Conservation (phyloP, 2,888 invertebrate species). For the Eubasilissa splendida region DNA sequence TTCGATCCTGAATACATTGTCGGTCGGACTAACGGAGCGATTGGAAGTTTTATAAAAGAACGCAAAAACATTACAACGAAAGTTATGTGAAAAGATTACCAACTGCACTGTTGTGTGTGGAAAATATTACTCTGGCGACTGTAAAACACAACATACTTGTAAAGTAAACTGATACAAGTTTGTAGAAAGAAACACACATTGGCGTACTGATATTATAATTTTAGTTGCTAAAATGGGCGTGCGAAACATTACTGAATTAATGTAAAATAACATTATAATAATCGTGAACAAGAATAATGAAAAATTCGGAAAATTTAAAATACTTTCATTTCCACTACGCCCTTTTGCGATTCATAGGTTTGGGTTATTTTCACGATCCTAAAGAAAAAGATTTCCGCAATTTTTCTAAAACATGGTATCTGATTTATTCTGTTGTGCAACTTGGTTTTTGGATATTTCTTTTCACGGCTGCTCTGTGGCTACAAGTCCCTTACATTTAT, state of each 20-base stretch:
- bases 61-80: slow-evolving; percentile 1
- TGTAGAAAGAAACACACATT: too few relatives aligned
- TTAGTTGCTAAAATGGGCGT: too few relatives aligned
- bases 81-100: neutral
- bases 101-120: neutral
- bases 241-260: too few relatives aligned
- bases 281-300: neutral
- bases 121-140: neutral
- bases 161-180: too few relatives aligned
- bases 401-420: slow-evolving; percentile 47
- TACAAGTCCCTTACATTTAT: slow-evolving; percentile 47
- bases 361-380: slow-evolving; percentile 46
- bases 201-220: too few relatives aligned
- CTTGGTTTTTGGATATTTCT: slow-evolving; percentile 47
- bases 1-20: neutral
- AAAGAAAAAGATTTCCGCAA: slow-evolving; percentile 41
- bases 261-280: too few relatives aligned
- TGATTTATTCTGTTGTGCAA: slow-evolving; percentile 44
- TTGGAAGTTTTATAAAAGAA: neutral
- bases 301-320: neutral
- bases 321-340: slow-evolving; percentile 47
- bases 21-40: neutral
- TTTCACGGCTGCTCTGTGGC: slow-evolving; percentile 46
- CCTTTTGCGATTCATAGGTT: slow-evolving; percentile 46
- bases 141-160: too few relatives aligned